These are phyloP conservation scores for Phoenoteleia sp. DNA, from an alignment of 2,888 invertebrate genomes.

Conservation along the genomic window DNA sequence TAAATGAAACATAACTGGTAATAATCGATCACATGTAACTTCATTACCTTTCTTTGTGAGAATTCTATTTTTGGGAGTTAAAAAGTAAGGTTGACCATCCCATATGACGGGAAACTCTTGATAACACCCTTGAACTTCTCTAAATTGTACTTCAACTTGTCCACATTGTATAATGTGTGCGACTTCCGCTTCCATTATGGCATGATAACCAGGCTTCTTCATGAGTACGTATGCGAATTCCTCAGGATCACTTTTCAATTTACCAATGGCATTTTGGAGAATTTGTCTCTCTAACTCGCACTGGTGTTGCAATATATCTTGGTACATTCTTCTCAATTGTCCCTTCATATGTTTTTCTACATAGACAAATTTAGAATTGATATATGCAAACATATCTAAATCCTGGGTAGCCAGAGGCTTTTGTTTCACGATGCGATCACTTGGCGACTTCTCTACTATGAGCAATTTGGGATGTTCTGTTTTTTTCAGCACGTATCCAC, in stretches of 20 bases:
- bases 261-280: slow-evolving; percentile 71
- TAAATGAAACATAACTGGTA: slow-evolving; percentile 4
- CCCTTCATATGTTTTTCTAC: slow-evolving; percentile 74
- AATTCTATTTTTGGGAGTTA: slow-evolving; percentile 52
- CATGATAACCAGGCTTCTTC: slow-evolving; percentile 75
- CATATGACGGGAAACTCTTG: slow-evolving; percentile 51
- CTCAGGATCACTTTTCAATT: slow-evolving; percentile 73
- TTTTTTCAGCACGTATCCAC: too few species aligned
- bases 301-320: slow-evolving; percentile 72
- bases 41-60: not conserved
- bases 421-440: not conserved
- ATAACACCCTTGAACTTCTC: slow-evolving; percentile 71
- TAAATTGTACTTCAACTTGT: slow-evolving; percentile 64
- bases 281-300: slow-evolving; percentile 76
- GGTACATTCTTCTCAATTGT: slow-evolving; percentile 63
- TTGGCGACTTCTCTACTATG: not conserved
- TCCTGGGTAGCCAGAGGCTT: not conserved
- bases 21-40: not conserved
- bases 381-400: slow-evolving; percentile 67
- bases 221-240: slow-evolving; percentile 73
- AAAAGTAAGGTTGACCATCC: slow-evolving; percentile 52
- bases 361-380: slow-evolving; percentile 77
- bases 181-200: slow-evolving; percentile 74
- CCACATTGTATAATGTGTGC: slow-evolving; percentile 77
- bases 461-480: not conserved